phyloP scores from a whole-genome alignment of 2,888 invertebrate species.

The Melinaea marsaeus region DNA sequence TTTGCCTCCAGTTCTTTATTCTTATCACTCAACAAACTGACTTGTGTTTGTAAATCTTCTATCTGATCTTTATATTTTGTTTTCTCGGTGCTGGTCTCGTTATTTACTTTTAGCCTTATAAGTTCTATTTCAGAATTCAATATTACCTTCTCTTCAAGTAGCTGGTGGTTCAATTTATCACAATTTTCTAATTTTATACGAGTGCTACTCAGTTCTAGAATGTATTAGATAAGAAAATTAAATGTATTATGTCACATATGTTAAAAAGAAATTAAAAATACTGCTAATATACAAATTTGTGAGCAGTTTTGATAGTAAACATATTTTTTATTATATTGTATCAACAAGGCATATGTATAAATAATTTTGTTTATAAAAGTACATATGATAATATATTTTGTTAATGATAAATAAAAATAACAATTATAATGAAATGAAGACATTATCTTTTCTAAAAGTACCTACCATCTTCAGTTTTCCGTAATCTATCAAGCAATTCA shows the following conservation, averaged over 20 bases:
- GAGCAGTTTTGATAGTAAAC: too few relatives aligned
- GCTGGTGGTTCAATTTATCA: slow-evolving; percentile 34
- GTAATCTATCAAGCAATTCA: slow-evolving; percentile 53
- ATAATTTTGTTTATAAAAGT: too few relatives aligned
- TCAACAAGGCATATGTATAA: too few relatives aligned
- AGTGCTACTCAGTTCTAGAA: slow-evolving; percentile 45
- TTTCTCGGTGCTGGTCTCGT: slow-evolving; percentile 44
- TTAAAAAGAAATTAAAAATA: neutral
- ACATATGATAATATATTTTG: too few relatives aligned
- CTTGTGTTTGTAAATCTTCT: slow-evolving; percentile 44
- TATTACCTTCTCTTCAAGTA: slow-evolving; percentile 45
- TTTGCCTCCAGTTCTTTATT: slow-evolving; percentile 56
- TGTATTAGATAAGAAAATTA: slow-evolving; percentile 11
- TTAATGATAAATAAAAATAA: too few relatives aligned
- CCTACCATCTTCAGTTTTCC: slow-evolving; percentile 63
- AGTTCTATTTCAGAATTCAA: slow-evolving; percentile 46
- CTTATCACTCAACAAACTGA: slow-evolving; percentile 41
- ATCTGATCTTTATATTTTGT: slow-evolving; percentile 45
- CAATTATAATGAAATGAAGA: too few relatives aligned
- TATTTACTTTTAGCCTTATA: slow-evolving; percentile 45
- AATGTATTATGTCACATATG: neutral
- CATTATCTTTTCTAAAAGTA: slow-evolving; percentile 29
- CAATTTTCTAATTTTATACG: slow-evolving; percentile 42
- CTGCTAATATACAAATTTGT: neutral
- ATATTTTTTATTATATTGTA: too few relatives aligned